A percentile compares a stretch with the other conserved stretches of the same genome.
Conservation (phyloP, 1,140 invertebrate species). For the Bombyx mandarina region DNA sequence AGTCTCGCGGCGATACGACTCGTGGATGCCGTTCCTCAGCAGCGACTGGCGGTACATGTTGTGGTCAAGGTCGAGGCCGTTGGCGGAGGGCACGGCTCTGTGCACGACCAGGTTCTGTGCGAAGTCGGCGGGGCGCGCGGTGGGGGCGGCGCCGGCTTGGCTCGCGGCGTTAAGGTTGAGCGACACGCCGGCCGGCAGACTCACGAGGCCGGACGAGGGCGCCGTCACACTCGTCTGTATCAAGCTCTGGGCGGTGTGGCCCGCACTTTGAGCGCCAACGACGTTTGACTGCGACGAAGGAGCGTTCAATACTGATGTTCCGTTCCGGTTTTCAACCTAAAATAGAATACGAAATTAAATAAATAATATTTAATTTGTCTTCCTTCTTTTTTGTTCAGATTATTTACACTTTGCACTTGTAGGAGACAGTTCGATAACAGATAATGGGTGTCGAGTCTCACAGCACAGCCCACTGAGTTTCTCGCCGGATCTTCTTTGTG, state of each 20-base stretch:
- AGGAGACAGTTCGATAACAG: too few relatives aligned
- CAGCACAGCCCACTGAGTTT: too few relatives aligned
- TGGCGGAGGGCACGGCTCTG: constrained; percentile 28
- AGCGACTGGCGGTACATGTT: constrained; percentile 33
- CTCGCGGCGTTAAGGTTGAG: constrained; percentile 37
- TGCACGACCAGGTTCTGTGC: constrained; percentile 54
- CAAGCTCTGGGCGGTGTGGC: constrained; percentile 34
- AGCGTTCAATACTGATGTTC: constrained; percentile 31
- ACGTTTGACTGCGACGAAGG: constrained; percentile 29
- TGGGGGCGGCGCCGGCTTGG: constrained; percentile 38
- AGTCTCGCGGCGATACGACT: constrained; percentile 37
- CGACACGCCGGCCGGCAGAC: constrained; percentile 37
- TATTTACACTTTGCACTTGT: not conserved
- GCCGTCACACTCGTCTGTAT: constrained; percentile 36
- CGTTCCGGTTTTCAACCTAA: constrained; percentile 56
- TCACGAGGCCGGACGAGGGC: constrained; percentile 24
- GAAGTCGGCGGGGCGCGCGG: constrained; percentile 30
- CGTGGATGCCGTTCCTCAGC: constrained; percentile 50
- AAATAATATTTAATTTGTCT: not conserved
- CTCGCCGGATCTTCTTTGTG: too few relatives aligned
- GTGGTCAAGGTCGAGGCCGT: constrained; percentile 43
- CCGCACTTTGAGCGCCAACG: constrained; percentile 38
- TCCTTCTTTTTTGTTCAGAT: not conserved
- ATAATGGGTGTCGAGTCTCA: too few relatives aligned
- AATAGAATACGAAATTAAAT: constrained; percentile 7